These are phyloP conservation scores for Pungitius pungitius DNA, from an alignment of 2,113 vertebrate genomes.

Conservation along the genomic window DNA sequence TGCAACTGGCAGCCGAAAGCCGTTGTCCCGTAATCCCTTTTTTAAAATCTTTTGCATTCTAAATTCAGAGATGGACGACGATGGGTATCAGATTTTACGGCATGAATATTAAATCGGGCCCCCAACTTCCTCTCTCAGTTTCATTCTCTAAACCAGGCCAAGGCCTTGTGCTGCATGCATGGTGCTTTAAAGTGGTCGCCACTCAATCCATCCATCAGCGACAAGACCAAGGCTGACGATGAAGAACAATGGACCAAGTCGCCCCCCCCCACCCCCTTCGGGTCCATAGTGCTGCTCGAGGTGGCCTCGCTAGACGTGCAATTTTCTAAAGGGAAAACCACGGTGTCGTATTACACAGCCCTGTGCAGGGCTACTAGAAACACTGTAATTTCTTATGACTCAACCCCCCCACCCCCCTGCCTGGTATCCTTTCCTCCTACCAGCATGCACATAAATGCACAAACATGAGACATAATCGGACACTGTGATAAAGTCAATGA, in stretches of 20 bases:
- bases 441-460: too few relatives aligned
- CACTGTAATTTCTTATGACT: constrained; percentile 32
- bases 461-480: background rate
- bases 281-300: background rate
- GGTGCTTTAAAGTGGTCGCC: background rate
- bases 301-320: constrained; percentile 27
- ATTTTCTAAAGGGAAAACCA: constrained; percentile 19
- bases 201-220: background rate
- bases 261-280: background rate
- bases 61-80: constrained; percentile 14
- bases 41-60: constrained; percentile 21
- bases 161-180: background rate
- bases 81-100: constrained; percentile 13
- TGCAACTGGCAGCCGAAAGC: constrained; percentile 4
- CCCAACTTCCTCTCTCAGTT: background rate
- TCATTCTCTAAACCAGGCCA: constrained; percentile 15
- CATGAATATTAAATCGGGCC: constrained; percentile 28
- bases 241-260: background rate
- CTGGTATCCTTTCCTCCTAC: background rate
- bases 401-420: background rate
- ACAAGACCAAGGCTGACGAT: background rate
- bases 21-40: constrained; percentile 7
- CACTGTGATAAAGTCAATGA: background rate
- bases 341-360: constrained; percentile 8
- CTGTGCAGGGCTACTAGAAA: background rate